Evolutionary conservation across 1,140 invertebrate genomes (phyloP).

Genomic region (Calliphora vicina): DNA sequence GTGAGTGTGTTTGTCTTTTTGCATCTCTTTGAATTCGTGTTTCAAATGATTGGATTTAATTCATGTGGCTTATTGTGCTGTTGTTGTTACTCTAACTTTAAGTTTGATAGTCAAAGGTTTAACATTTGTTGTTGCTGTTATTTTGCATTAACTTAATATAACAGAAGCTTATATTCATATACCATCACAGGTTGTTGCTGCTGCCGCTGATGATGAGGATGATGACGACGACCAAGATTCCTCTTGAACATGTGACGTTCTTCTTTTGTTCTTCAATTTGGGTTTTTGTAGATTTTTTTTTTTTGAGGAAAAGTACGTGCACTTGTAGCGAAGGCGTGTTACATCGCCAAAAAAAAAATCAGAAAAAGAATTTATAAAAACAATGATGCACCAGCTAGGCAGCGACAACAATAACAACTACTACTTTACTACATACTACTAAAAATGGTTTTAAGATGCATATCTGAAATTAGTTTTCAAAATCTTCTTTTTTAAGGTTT

Average conservation of each 20-base stretch:
- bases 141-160: constrained; percentile 4
- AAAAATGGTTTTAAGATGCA: constrained; percentile 35
- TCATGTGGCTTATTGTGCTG: background rate
- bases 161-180: constrained; percentile 30
- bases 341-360: background rate
- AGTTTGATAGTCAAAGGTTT: background rate
- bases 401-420: background rate
- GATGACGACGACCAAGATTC: background rate
- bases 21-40: constrained; percentile 12
- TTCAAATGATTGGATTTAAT: constrained; percentile 13
- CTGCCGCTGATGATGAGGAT: background rate
- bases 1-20: background rate
- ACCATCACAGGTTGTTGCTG: constrained; percentile 24
- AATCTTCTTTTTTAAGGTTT: background rate
- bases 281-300: constrained; percentile 6
- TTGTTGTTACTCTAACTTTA: background rate
- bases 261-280: background rate
- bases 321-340: constrained; percentile 33
- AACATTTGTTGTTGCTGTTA: background rate
- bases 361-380: constrained; percentile 14
- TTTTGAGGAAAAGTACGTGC: constrained; percentile 13
- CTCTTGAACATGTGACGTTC: constrained; percentile 27
- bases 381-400: background rate
- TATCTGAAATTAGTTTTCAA: constrained; percentile 37
- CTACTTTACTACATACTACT: too few relatives aligned